Conservation (phyloP, 2,797 vertebrate species). For the Sphenodon punctatus region DNA sequence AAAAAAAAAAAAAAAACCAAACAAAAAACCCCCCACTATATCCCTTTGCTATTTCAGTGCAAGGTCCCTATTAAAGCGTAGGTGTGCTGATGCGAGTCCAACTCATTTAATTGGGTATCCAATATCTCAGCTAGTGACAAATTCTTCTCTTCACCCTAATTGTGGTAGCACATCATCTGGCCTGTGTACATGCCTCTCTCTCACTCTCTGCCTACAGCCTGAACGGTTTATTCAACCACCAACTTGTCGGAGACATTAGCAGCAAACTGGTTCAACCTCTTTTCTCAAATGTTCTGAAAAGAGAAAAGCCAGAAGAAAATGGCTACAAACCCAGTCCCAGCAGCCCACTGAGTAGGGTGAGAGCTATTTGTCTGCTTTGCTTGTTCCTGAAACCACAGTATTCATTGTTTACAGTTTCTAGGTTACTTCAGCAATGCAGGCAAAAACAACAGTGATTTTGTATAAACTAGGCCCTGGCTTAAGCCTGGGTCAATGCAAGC, state of each 20-base stretch:
- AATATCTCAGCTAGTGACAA: neutral
- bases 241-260: neutral
- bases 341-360: neutral
- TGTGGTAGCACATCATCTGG: neutral
- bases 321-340: neutral
- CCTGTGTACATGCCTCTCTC: neutral
- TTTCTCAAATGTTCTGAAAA: accelerated
- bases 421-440: neutral
- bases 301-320: neutral
- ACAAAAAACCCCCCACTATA: too few species aligned
- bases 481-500: neutral
- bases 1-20: too few species aligned
- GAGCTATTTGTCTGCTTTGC: neutral
- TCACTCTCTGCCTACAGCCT: neutral
- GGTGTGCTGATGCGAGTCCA: neutral
- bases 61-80: neutral
- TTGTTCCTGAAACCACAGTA: neutral
- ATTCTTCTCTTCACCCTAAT: neutral
- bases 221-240: neutral
- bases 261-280: neutral
- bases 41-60: neutral
- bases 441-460: neutral
- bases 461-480: neutral
- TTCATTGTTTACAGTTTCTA: neutral
- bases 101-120: neutral